phyloP scores from a whole-genome alignment of 2,888 invertebrate species.

The Synanthedon andrenaeformis region DNA sequence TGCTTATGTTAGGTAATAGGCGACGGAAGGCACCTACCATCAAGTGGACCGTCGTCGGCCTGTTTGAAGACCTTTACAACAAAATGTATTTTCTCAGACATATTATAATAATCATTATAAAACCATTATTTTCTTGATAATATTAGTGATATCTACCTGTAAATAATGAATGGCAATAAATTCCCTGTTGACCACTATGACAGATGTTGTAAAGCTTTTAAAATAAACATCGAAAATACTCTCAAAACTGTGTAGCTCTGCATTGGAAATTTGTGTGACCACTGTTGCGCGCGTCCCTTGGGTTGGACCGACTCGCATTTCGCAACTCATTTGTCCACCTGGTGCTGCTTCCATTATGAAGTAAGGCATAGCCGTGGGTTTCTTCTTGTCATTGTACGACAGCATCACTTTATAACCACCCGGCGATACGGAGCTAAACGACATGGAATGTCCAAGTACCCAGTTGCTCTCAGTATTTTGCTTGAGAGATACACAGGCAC shows the following conservation, averaged over 20 bases:
- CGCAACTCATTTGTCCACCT: conserved; percentile 59
- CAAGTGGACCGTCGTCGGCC: too few relatives aligned
- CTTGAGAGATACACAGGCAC: conserved; percentile 47
- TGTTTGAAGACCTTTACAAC: too few relatives aligned
- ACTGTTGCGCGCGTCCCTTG: conserved; percentile 42
- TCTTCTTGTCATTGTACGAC: conserved; percentile 45
- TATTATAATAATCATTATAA: neutral
- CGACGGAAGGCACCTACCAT: too few relatives aligned
- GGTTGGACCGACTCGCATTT: conserved; percentile 50
- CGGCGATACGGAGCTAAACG: conserved; percentile 61
- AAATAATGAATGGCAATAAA: conserved; percentile 58
- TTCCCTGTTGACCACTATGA: conserved; percentile 57
- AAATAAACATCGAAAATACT: conserved; percentile 56
- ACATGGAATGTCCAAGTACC: conserved; percentile 50
- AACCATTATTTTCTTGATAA: neutral
- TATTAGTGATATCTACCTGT: conserved; percentile 26
- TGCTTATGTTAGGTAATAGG: too few relatives aligned
- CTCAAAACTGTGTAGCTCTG: conserved; percentile 52
- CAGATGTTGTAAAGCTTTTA: conserved; percentile 41
- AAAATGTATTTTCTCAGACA: neutral
- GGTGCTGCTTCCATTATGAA: conserved; percentile 63
- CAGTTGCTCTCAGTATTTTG: conserved; percentile 42
- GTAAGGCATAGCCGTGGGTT: conserved; percentile 40
- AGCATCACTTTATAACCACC: conserved; percentile 55
- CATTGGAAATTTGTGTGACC: conserved; percentile 51